Percentiles rank a stretch among this genome's conserved stretches.
Conservation (phyloP, 2,888 invertebrate species). For the Julus scanicus region DNA sequence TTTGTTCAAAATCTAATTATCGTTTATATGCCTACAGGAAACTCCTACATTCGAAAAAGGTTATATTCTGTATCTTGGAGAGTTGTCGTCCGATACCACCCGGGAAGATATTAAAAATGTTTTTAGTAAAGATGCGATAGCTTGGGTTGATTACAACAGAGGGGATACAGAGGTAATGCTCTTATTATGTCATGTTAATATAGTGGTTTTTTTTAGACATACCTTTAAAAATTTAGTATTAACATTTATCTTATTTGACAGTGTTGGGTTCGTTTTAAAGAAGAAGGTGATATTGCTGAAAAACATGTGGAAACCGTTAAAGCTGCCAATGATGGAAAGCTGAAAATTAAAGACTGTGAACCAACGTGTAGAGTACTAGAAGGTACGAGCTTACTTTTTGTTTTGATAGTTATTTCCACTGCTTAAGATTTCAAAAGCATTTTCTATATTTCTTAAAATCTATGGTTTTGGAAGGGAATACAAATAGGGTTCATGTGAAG, state of each 20-base stretch:
- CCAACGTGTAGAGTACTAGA: constrained; percentile 1
- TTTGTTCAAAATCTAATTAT: neutral
- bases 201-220: neutral
- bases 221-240: neutral
- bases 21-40: neutral
- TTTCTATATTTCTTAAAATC: too few species aligned
- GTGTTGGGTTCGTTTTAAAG: constrained; percentile 52
- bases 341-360: constrained; percentile 17
- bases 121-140: constrained; percentile 41
- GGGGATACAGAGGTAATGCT: constrained; percentile 49
- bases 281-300: neutral
- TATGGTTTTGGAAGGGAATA: too few species aligned
- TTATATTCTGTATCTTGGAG: constrained; percentile 24
- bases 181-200: neutral
- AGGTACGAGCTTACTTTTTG: neutral
- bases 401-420: neutral
- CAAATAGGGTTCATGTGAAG: too few species aligned
- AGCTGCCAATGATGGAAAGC: constrained; percentile 49
- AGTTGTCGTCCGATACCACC: neutral
- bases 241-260: constrained; percentile 34
- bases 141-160: constrained; percentile 53
- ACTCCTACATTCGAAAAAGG: constrained; percentile 22
- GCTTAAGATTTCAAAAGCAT: neutral
- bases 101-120: constrained; percentile 52
- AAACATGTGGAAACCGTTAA: constrained; percentile 1